These are phyloP conservation scores for Bombus waltoni DNA, from an alignment of 1,140 invertebrate genomes.

Conservation along the genomic window DNA sequence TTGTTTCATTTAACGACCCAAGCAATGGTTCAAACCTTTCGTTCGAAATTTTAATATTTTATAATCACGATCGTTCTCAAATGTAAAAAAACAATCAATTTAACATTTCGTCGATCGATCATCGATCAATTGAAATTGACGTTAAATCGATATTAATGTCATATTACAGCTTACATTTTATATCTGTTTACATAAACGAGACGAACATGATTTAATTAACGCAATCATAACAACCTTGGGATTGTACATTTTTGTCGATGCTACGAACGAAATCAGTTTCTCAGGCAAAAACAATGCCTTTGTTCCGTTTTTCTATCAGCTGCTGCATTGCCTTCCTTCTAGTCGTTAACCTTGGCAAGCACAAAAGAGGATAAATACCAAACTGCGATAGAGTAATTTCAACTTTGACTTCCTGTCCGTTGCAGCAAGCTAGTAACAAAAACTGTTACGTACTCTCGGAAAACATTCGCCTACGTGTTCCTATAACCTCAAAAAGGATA, in stretches of 20 bases:
- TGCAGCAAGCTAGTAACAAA: background rate
- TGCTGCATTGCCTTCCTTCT: constrained; percentile 27
- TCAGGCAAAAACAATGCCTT: constrained; percentile 49
- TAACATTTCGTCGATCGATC: too few relatives aligned
- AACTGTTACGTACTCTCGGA: background rate
- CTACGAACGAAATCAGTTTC: constrained; percentile 49
- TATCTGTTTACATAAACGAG: background rate
- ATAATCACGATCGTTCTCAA: too few relatives aligned
- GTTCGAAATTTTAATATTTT: background rate
- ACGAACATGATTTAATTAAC: background rate
- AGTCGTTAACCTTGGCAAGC: constrained; percentile 24
- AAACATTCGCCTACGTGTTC: background rate
- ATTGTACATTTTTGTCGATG: constrained; percentile 27
- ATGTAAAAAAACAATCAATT: background rate
- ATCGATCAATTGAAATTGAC: too few relatives aligned
- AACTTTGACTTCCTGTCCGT: constrained; percentile 11
- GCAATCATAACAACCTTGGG: constrained; percentile 40
- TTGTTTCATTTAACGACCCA: background rate
- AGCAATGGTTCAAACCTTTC: background rate
- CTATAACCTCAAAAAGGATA: background rate
- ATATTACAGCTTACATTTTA: too few relatives aligned
- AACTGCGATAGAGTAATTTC: constrained; percentile 1
- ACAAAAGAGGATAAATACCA: constrained; percentile 36
- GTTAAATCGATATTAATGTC: background rate
- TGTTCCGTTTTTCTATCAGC: constrained; percentile 42